Evolutionary conservation across 2,113 vertebrate genomes (phyloP).

Genomic region (Eurystomus gularis): DNA sequence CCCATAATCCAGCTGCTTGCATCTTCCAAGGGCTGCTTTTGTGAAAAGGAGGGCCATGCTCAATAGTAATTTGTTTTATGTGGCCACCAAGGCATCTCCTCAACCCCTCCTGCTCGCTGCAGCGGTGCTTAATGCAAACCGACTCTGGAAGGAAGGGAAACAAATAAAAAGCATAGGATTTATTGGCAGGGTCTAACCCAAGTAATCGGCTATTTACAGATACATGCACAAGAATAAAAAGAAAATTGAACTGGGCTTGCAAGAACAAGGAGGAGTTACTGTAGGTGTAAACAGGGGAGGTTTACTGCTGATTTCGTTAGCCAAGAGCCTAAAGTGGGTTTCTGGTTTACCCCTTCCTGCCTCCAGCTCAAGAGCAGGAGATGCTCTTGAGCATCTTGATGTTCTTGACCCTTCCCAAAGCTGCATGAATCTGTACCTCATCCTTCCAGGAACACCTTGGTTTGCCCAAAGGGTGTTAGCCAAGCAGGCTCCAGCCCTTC

Average conservation of each 20-base stretch:
- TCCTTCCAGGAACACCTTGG: background rate
- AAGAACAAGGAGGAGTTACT: constrained; percentile 1
- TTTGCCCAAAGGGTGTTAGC: background rate
- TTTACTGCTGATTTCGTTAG: background rate
- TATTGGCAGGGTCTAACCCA: background rate
- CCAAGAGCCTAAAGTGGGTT: background rate
- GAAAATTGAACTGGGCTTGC: constrained; percentile 2
- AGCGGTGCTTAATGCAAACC: background rate
- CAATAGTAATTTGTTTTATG: background rate
- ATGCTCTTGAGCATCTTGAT: too few relatives aligned
- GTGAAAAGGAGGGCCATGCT: background rate
- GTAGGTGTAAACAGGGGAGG: background rate
- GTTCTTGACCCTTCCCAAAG: background rate
- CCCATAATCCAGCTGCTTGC: constrained; percentile 22
- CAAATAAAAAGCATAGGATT: background rate
- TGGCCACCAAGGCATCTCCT: constrained; percentile 3
- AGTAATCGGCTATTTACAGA: constrained; percentile 24
- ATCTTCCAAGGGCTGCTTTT: constrained; percentile 10
- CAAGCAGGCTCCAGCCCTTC: background rate
- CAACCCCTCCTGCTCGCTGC: background rate
- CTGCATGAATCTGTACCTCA: background rate
- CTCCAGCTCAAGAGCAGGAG: background rate
- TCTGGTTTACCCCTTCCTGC: background rate
- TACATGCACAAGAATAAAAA: constrained; percentile 8
- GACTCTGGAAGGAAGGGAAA: background rate